Base-by-base conservation (phyloP, 2,113 vertebrate genomes). In the Cephalopholis sonnerati region DNA sequence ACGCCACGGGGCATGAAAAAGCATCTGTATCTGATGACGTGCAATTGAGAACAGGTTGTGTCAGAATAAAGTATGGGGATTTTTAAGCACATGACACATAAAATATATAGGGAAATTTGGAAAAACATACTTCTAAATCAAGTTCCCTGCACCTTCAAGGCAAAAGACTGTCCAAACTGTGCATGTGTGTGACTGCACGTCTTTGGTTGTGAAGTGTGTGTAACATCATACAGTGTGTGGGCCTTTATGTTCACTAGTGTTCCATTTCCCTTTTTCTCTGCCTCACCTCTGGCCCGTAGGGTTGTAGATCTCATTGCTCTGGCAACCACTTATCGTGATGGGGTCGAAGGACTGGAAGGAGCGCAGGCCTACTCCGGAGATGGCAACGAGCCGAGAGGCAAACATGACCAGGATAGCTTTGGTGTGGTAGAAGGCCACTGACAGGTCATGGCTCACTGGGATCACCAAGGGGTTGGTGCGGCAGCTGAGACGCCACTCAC, bases 291-390 rank as follows among this genome's bases (percentile, higher is more conserved):
- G 97, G 83, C 98, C 97, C 0, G 96, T 96, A 0, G 97, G 97
- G 94, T 97, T 99, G 96, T 99, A 99, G 93, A 98, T 98, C 96
- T 99, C 97, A 88, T 98, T 97, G 94, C 96, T 97, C 95, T 98
- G 97, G 95, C 98, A 99, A 94, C 97, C 96, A 89, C 97, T 99
- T 95, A 99, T 98, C 87, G 97, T 98, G 95, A 99, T 97, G 64
- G 98, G 98, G 96, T 99, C 98, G 92, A 99, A 99, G 94, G 97
- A 98, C 95, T 99, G 97, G 95, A 99, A 99, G 91, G 98, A 99
- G 88, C 98, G 97, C 89, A 99, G 94, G 93, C 97, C 98, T 86
- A 99, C 96, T 78, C 98, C 98, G 0, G 98, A 99, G 95, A 99
- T 97, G 91, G 98, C 98, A 83, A 99, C 97, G 69, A 97, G 95